A percentile compares a stretch with the other conserved stretches of the same genome.
Conservation (phyloP, 2,797 vertebrate genomes). For the Prunella strophiata region DNA sequence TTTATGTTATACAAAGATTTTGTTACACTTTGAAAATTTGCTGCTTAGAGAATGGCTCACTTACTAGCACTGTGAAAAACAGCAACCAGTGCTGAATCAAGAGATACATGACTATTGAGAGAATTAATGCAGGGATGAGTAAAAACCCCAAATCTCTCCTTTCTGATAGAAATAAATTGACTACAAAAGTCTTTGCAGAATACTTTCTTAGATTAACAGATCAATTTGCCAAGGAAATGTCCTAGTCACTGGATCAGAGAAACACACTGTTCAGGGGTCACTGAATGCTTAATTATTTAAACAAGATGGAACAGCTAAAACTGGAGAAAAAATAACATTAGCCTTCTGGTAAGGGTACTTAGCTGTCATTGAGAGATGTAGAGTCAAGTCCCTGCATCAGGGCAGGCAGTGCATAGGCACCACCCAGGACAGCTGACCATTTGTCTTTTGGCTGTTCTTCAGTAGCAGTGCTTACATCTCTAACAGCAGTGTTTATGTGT, state of each 20-base stretch:
- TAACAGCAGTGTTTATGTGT: not conserved
- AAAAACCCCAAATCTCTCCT: not conserved
- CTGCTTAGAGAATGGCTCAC: not conserved
- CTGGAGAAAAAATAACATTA: slow-evolving; percentile 1
- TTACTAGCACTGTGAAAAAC: not conserved
- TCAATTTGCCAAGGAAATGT: slow-evolving; percentile 13
- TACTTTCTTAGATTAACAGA: not conserved
- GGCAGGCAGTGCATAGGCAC: not conserved
- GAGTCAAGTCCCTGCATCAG: not conserved
- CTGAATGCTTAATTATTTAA: slow-evolving; percentile 40
- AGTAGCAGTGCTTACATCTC: not conserved
- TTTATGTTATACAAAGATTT: not conserved
- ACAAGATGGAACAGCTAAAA: not conserved
- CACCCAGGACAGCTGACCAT: not conserved
- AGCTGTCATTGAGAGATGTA: not conserved
- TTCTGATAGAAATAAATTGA: not conserved
- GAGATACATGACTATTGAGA: not conserved
- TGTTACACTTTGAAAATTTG: not conserved
- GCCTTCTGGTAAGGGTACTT: not conserved
- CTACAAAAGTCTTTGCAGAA: not conserved
- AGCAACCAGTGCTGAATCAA: not conserved
- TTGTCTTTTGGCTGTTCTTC: not conserved
- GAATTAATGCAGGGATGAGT: not conserved
- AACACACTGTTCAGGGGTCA: not conserved
- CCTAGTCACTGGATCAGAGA: not conserved